Evolutionary conservation across 2,797 vertebrate species (phyloP), one percentile per base, ranked within the genome.

Genomic region (Taeniopygia guttata): DNA sequence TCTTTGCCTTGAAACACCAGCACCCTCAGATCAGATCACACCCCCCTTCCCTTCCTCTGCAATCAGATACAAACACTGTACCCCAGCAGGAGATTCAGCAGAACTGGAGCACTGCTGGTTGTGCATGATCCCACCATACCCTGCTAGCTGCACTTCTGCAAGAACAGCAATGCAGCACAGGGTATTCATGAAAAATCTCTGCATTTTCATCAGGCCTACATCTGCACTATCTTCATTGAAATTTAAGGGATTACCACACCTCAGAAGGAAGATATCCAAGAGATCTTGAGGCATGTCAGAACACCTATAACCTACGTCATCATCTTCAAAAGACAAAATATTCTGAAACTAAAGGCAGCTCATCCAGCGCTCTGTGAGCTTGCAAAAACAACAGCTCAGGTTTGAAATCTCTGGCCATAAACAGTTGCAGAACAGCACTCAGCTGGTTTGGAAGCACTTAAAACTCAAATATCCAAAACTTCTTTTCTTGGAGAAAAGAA

Each of bases 31-130:
- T n/a, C 15, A 52, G 69, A 49, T 40, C 21, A 40, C 4, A 7
- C 2, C 19, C 23, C 26, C 40, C n/a, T 59, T 11, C n/a, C 20
- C n/a, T 26, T 66, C 67, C 29, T 22, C n/a, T 3, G 4, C 66
- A 54, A 34, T 8, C 2, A 0, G 9, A 67, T 7, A 30, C 5
- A 51, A 10, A 40, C 30, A 10, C 1, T 11, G 19, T 2, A 17
- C 34, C 43, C 34, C 32, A 21, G 7, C 29, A 72, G 49, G 1
- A 72, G 36, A 40, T 10, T 52, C 32, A 52, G 69, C 56, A 94
- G 30, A 81, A 74, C 40, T 13, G 45, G 56, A 74, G 81, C 84
- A 20, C 36, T 77, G 55, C 45, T 49, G 64, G 20, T 3, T 54
- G 51, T 15, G 30, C 30, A 43, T 22, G n/a, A 74, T 40, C 52